These are phyloP conservation scores for Herpetotheres cachinnans DNA, from an alignment of 2,113 vertebrate species.

Conservation along the genomic window DNA sequence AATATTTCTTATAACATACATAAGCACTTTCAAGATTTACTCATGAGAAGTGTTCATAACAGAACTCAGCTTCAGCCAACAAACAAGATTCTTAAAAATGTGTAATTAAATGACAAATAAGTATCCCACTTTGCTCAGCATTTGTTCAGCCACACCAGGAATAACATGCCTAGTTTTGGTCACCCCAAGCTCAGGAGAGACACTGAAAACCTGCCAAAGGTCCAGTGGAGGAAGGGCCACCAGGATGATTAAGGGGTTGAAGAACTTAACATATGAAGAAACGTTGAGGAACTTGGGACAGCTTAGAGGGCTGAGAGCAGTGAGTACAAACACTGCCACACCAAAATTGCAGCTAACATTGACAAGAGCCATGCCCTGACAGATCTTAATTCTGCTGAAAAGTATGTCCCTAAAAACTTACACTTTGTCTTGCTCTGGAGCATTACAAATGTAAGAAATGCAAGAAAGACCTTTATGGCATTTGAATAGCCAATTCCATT, in stretches of 20 bases:
- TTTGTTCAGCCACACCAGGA: not conserved
- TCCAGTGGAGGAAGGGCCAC: not conserved
- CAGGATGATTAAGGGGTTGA: not conserved
- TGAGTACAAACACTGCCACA: rapidly evolving
- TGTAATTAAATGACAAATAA: not conserved
- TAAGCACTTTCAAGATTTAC: not conserved
- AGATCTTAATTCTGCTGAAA: not conserved
- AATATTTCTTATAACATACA: not conserved
- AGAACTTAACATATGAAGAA: not conserved
- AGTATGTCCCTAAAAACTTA: not conserved
- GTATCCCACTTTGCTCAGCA: not conserved
- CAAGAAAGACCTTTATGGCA: not conserved
- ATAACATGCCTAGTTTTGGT: not conserved
- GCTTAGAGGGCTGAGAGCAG: not conserved
- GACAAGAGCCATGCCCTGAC: not conserved
- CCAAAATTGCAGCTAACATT: not conserved
- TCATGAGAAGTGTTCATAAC: not conserved
- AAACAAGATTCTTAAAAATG: not conserved
- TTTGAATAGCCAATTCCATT: conserved; percentile 20
- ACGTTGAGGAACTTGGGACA: rapidly evolving
- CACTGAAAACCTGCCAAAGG: not conserved
- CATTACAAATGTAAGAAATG: not conserved
- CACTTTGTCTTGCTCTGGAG: not conserved
- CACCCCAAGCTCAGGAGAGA: not conserved
- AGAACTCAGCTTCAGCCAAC: not conserved